Evolutionary conservation across 2,797 vertebrate genomes (phyloP), one percentile per base, ranked within the genome.

Genomic region (Pelochelys cantorii): DNA sequence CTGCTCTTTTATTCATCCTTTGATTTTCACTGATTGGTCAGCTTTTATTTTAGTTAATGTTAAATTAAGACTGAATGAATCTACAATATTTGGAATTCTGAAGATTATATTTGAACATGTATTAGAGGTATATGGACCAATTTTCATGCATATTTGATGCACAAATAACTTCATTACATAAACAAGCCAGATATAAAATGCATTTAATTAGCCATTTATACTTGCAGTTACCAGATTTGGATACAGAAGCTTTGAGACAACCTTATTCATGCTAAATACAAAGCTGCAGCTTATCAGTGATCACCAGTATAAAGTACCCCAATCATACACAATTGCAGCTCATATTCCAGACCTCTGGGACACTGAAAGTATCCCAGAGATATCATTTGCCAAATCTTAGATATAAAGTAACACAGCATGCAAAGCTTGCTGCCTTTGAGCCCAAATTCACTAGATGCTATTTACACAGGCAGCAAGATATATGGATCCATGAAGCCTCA

Each of bases 11-110:
- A 78, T 6, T 85, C 13, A 34, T 60, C 14, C 79, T 29, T 74
- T 82, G 4, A 78, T 59, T 84, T 90, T 10, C 37, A 54, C 54
- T 65, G 3, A 14, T 53, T 86, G 85, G 71, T 59, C 62, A 20
- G 3, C 81, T 89, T 2, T 1, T 27, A 55, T n/a, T 68, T 68
- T 68, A 3, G 11, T 1, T 55, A 75, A 27, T 0, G 0, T 2
- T 27, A 88, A 56, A 81, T 71, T 77, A 88, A 4, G 54, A 93
- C 78, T 1, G 88, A 81, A 84, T n/a, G 1, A 62, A 89, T 81
- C 6, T 75, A 0, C 3, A 79, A 1, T 53, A 37, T 60, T 48
- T 54, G 9, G 11, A 90, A 79, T 2, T 42, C 3, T 75, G 10
- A 80, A 2, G 1, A 82, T 10, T 90, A 0, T 1, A 12, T 77